Conservation (phyloP, 2,888 invertebrate species). For the Melinopterus prodromus region DNA sequence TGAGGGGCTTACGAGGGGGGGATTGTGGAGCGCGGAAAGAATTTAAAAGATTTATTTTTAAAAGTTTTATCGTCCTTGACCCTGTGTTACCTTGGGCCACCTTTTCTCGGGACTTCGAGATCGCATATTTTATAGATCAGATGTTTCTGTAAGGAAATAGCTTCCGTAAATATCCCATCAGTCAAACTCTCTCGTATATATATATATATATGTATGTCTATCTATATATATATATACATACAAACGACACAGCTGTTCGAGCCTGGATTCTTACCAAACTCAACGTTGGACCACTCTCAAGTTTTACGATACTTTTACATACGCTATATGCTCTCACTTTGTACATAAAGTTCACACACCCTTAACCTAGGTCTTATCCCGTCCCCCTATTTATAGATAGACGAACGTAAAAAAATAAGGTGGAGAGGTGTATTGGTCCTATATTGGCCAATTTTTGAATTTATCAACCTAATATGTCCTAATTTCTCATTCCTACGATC, state of each 20-base stretch:
- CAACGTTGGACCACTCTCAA: background rate
- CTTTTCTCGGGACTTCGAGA: constrained; percentile 5
- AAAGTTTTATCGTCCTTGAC: constrained; percentile 24
- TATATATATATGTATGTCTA: background rate
- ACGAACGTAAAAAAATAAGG: too few relatives aligned
- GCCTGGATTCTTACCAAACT: background rate
- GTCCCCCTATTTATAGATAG: too few relatives aligned
- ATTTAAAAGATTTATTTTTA: constrained; percentile 23
- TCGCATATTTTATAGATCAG: constrained; percentile 24
- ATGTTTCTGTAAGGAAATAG: constrained; percentile 16
- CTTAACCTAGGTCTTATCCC: background rate
- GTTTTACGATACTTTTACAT: background rate
- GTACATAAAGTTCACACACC: background rate
- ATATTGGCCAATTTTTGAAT: too few relatives aligned
- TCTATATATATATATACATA: too few relatives aligned
- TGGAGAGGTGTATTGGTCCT: too few relatives aligned
- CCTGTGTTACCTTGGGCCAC: constrained; percentile 9
- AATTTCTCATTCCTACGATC: too few relatives aligned
- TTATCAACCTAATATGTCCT: too few relatives aligned
- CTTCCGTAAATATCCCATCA: constrained; percentile 4
- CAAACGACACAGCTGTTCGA: background rate
- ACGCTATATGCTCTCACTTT: background rate
- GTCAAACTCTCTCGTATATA: background rate
- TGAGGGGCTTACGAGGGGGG: background rate
- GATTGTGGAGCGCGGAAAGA: background rate